Evolutionary conservation across 2,113 vertebrate species (phyloP).

Genomic region (Phaethornis superciliosus): DNA sequence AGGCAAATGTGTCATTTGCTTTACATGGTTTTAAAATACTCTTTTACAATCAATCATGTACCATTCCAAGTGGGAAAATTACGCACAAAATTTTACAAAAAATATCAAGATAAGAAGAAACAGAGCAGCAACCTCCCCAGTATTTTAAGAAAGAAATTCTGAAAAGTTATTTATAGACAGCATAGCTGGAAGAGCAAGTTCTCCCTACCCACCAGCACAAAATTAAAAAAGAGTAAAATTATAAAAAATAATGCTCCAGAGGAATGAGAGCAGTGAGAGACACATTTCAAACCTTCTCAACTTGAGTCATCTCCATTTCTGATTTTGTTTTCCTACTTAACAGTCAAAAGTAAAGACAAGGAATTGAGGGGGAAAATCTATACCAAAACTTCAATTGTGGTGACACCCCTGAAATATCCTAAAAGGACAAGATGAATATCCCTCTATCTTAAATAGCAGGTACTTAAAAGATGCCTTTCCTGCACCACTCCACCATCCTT

Average conservation of each 20-base stretch:
- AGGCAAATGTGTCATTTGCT: background rate
- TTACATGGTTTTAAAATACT: background rate
- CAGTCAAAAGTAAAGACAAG: background rate
- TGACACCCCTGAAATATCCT: background rate
- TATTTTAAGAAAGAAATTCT: background rate
- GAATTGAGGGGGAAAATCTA: background rate
- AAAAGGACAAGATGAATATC: background rate
- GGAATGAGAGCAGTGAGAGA: background rate
- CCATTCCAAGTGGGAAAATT: background rate
- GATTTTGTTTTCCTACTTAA: background rate
- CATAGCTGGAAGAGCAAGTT: background rate
- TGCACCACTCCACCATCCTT: background rate
- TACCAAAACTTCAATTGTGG: background rate
- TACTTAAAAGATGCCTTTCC: background rate
- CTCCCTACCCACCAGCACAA: background rate
- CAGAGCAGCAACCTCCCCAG: fast-evolving
- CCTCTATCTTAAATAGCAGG: background rate
- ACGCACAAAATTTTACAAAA: background rate
- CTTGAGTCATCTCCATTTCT: background rate
- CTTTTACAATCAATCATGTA: background rate
- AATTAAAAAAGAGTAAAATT: background rate
- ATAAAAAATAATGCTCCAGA: background rate
- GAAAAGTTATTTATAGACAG: background rate
- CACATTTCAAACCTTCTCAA: background rate
- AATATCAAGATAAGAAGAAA: background rate